Percentiles rank a stretch among this genome's conserved stretches.
Conservation (phyloP, 1,140 invertebrate species). For the Theocolax elegans region DNA sequence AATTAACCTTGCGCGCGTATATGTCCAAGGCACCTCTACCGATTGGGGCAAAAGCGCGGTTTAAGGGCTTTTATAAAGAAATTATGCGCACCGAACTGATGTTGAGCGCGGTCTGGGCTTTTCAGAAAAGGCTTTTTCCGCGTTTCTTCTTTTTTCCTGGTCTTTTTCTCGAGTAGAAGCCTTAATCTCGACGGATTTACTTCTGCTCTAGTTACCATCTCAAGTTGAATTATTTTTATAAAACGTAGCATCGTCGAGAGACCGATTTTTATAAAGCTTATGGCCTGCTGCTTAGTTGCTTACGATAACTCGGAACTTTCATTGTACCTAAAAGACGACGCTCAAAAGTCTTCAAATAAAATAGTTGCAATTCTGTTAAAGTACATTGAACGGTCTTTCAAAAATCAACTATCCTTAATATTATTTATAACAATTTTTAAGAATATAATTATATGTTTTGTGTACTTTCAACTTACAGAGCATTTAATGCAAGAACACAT, state of each 20-base stretch:
- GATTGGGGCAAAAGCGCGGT: neutral
- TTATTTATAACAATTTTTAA: no score
- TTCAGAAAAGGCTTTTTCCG: neutral
- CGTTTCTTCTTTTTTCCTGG: neutral
- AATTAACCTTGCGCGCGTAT: constrained; percentile 11
- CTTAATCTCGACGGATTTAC: constrained; percentile 5
- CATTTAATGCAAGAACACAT: no score
- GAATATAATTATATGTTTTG: no score
- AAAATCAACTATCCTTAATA: no score
- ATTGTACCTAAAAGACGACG: neutral
- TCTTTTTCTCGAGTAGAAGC: constrained; percentile 9
- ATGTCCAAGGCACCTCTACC: neutral
- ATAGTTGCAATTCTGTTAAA: no score
- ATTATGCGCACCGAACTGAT: neutral
- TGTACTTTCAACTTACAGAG: no score
- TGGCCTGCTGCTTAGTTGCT: neutral
- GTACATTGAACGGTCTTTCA: no score
- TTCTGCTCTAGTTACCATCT: constrained; percentile 14
- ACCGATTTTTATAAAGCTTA: neutral
- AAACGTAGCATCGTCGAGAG: neutral
- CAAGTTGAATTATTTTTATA: constrained; percentile 2
- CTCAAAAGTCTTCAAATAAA: no score
- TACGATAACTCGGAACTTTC: neutral
- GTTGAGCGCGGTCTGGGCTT: no score
- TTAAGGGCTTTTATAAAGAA: neutral